Evolutionary conservation across 2,888 invertebrate genomes (phyloP).

Genomic region (Caenorhabditis sp.): DNA sequence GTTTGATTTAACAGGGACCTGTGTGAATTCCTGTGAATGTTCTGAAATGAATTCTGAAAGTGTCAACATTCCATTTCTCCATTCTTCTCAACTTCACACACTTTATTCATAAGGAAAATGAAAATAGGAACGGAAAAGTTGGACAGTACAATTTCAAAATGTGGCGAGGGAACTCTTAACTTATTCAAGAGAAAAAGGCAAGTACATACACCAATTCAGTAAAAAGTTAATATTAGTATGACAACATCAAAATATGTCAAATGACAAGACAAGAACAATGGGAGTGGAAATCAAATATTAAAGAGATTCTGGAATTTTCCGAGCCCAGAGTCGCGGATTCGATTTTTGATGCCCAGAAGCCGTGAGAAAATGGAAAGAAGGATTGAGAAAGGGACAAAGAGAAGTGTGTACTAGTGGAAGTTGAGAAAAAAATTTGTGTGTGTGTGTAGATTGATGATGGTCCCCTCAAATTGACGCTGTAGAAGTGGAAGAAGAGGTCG

Average conservation of each 20-base stretch:
- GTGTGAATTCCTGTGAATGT: too few relatives aligned
- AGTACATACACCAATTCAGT: too few relatives aligned
- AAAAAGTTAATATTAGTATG: too few relatives aligned
- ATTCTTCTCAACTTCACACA: slow-evolving; percentile 30
- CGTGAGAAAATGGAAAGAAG: neutral
- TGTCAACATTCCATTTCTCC: neutral
- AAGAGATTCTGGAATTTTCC: too few relatives aligned
- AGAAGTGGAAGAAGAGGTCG: slow-evolving; percentile 6
- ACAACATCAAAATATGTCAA: too few relatives aligned
- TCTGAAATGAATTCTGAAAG: too few relatives aligned
- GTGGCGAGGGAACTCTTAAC: neutral
- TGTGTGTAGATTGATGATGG: neutral
- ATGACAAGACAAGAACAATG: too few relatives aligned
- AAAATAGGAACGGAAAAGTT: neutral
- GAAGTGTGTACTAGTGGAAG: slow-evolving; percentile 21
- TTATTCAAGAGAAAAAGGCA: neutral
- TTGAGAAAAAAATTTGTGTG: slow-evolving; percentile 20
- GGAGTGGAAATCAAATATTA: too few relatives aligned
- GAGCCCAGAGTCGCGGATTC: too few relatives aligned
- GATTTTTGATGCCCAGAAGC: too few relatives aligned
- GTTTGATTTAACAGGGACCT: too few relatives aligned
- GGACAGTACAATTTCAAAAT: neutral
- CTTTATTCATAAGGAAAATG: slow-evolving; percentile 9
- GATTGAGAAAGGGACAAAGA: slow-evolving; percentile 1
- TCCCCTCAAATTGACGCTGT: slow-evolving; percentile 3